Base-by-base conservation (phyloP, 2,113 vertebrate species). In the Rhadina sibilatrix region DNA sequence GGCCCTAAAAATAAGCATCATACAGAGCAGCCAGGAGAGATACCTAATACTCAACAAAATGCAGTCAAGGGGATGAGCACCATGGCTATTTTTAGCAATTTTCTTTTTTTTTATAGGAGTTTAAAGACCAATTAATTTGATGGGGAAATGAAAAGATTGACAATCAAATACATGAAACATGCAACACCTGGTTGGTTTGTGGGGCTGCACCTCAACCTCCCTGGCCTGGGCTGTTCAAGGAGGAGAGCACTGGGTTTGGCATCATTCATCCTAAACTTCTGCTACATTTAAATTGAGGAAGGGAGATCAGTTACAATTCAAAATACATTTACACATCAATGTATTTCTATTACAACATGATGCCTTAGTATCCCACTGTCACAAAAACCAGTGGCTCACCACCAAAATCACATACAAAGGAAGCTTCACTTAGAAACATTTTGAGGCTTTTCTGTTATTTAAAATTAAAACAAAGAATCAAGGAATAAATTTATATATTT, bases 1-100 rank as follows among this genome's bases (percentile, higher is more conserved):
- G 44, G 53, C 38, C 97, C 97, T 98, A 97, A 98, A 98, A 98
- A 97, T 97, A 97, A 97, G 80, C 94, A 74, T 35, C 79, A 10
- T 8, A 18, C 47, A 64, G 72, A 79, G 54, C 89, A 87, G 96
- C 95, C 97, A 95, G 66, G 88, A 90, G 89, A 90, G 96, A 97
- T 52, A 98, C 82, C 90, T 47, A 97, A 98, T 93, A 97, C 97
- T 85, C 94, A 94, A 95, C 97, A 96, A 97, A 80, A 97, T 69
- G 85, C 49, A 76, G 37, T 14, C 46, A n/a, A 87, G 86, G 18
- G 54, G 87, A 79, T 78, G 90, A 93, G 49, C 52, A 57, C 79
- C 21, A 3, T 0, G 37, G 79, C 57, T 72, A 95, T 82, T 93
- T 96, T 61, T 35, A 94, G 94, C 89, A 25, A 10, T 65, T 80